Percentiles rank a stretch among this genome's conserved stretches.
These are phyloP conservation scores for Trichomycterus rosablanca DNA, from an alignment of 2,113 vertebrate genomes.

Conservation along the genomic window DNA sequence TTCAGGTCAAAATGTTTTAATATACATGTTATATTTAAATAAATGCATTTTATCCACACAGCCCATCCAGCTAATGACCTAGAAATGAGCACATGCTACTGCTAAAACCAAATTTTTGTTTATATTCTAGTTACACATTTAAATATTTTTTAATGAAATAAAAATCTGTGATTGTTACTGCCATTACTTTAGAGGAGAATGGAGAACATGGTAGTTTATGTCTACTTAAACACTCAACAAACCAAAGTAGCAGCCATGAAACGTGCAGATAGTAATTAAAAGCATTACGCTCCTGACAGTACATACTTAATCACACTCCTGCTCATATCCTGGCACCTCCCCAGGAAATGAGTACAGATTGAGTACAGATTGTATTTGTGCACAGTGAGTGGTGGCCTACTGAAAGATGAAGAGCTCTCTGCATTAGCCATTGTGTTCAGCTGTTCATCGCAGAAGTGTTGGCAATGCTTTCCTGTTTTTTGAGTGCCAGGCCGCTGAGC, in stretches of 20 bases:
- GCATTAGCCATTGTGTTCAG: conserved; percentile 44
- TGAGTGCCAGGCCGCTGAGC: conserved; percentile 24
- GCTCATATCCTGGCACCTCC: conserved; percentile 34
- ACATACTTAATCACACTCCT: background rate
- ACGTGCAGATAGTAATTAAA: too few relatives aligned
- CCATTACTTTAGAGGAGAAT: too few relatives aligned
- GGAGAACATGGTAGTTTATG: too few relatives aligned
- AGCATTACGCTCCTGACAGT: conserved; percentile 22
- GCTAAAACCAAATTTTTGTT: too few relatives aligned
- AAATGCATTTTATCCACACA: too few relatives aligned
- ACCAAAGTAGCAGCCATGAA: background rate
- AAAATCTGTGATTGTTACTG: too few relatives aligned
- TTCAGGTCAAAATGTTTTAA: too few relatives aligned
- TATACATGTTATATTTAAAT: too few relatives aligned
- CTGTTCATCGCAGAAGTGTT: conserved; percentile 40
- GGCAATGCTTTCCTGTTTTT: conserved; percentile 55
- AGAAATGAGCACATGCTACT: too few relatives aligned
- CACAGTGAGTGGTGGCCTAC: background rate
- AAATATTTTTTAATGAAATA: too few relatives aligned
- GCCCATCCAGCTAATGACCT: too few relatives aligned
- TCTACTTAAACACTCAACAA: background rate
- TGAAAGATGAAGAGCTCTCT: conserved; percentile 29
- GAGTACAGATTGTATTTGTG: conserved; percentile 4
- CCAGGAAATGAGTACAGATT: conserved; percentile 43
- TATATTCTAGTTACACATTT: too few relatives aligned